Evolutionary conservation across 2,888 invertebrate genomes (phyloP), one percentile per base, ranked within the genome.

Genomic region (Lepidochrysops patricia): DNA sequence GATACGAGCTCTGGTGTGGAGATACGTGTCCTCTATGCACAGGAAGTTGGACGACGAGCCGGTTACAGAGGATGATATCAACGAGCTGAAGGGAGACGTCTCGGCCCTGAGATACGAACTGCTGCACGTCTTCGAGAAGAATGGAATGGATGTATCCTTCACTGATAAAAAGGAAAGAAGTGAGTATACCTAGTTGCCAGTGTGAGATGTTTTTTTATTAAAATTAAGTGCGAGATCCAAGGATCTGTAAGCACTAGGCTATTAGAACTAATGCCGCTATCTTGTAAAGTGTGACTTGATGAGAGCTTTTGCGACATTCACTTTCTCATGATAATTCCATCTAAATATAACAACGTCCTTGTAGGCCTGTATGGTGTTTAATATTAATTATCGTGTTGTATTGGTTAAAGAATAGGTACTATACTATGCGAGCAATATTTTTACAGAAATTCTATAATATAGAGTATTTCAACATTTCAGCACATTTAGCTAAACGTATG

Each of bases 31-130:
- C 6, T 93, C 94, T 12, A 95, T 95, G 90, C 97, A 98, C 74
- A 91, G 95, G 49, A 93, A 93, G 75, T 92, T 93, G 73, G 96
- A 97, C 68, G 94, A 95, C 68, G 95, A 94, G 57, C 92, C 94
- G 0, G 97, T 98, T 0, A 97, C 97, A 0, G 98, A 98, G 78
- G 98, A 98, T 70, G 84, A 96, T 70, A 92, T 98, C 63, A 98
- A 97, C 72, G 98, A 98, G 83, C 92, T 98, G 29, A 98, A 98
- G 80, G 95, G 95, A 70, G 98, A 98, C 71, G 95, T 98, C 48
- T 97, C 97, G 0, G 93, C 97, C 0, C 94, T 98, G 90, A 92
- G 97, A 67, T 98, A 95, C 74, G 98, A 98, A 77, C 91, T 98
- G 67, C 88, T 98, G 0, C 97, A 98, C 70, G 95, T 98, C 32